A percentile compares a stretch with the other conserved stretches of the same genome.
Conservation (phyloP, 2,888 invertebrate species). For the Agriopis marginaria region DNA sequence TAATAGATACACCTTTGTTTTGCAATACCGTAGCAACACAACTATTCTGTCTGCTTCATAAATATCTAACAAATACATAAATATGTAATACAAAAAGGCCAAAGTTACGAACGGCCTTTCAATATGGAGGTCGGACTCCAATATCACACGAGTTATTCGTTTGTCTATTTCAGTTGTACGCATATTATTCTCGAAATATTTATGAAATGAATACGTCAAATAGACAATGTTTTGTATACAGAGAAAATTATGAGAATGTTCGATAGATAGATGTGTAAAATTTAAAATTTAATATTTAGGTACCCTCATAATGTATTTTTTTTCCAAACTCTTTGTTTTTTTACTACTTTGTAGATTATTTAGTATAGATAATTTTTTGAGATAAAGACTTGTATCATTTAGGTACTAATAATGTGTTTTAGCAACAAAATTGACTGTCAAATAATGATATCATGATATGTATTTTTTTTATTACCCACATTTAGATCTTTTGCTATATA, state of each 20-base stretch:
- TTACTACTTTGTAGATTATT: too few relatives aligned
- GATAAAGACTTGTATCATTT: too few relatives aligned
- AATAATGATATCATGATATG: too few relatives aligned
- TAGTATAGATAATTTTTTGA: too few relatives aligned
- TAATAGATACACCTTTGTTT: background rate
- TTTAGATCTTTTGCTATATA: too few relatives aligned
- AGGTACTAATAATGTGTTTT: too few relatives aligned
- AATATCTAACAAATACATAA: constrained; percentile 32
- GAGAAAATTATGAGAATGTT: background rate
- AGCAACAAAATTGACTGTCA: too few relatives aligned
- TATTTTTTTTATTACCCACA: too few relatives aligned
- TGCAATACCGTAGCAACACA: constrained; percentile 7
- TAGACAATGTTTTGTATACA: background rate
- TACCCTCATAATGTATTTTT: too few relatives aligned
- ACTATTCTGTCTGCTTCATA: constrained; percentile 16
- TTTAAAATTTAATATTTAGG: too few relatives aligned
- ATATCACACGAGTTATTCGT: constrained; percentile 27
- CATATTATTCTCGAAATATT: background rate
- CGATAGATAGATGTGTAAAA: too few relatives aligned
- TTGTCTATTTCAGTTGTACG: constrained; percentile 9
- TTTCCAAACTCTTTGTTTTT: too few relatives aligned
- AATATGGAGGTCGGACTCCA: constrained; percentile 29
- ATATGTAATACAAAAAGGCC: constrained; percentile 33
- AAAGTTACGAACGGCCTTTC: constrained; percentile 30
- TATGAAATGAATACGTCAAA: background rate